These are phyloP conservation scores for Empidonax traillii DNA, from an alignment of 2,113 vertebrate genomes.

Conservation along the genomic window DNA sequence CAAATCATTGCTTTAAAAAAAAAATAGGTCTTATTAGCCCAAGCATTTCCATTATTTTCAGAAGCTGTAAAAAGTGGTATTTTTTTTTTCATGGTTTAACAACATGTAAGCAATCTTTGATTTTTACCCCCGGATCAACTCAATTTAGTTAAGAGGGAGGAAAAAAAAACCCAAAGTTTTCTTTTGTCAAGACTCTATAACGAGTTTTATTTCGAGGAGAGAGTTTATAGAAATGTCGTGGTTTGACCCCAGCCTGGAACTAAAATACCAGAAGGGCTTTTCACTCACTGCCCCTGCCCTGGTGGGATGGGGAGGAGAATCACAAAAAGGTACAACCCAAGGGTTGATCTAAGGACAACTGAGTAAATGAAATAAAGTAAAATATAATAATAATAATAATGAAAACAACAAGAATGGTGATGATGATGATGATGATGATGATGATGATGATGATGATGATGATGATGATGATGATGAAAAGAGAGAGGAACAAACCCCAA, in stretches of 20 bases:
- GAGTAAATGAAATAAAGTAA: not conserved
- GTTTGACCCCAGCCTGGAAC: not conserved
- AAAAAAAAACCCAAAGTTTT: not conserved
- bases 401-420: no score
- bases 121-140: not conserved
- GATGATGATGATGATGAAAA: not conserved
- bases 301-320: not conserved
- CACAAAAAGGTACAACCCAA: not conserved
- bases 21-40: not conserved
- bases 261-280: not conserved
- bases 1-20: not conserved
- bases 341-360: not conserved
- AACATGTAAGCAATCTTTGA: not conserved
- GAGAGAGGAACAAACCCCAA: not conserved
- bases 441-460: not conserved
- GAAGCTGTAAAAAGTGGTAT: not conserved
- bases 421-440: not conserved
- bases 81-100: not conserved
- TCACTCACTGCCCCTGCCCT: not conserved
- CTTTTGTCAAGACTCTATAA: not conserved
- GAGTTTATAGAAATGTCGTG: accelerated
- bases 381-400: no score
- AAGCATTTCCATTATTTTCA: not conserved
- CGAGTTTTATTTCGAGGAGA: not conserved
- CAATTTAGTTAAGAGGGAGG: not conserved